Base-by-base conservation (phyloP, 2,888 invertebrate species). In the Aleiodes alternator region DNA sequence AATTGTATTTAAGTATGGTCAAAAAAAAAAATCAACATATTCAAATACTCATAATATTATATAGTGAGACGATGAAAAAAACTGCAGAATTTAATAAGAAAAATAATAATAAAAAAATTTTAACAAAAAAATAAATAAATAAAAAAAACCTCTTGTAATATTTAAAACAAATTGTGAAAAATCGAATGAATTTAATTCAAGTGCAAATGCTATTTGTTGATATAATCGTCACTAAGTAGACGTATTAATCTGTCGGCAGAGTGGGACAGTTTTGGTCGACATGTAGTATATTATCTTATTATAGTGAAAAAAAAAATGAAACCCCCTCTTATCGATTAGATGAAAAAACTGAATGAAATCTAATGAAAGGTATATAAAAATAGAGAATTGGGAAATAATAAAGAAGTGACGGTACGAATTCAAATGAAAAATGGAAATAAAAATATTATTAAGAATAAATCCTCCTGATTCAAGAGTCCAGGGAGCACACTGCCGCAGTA, bases 401-500 rank as follows among this genome's bases (percentile, higher is more conserved):
- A 29, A 38, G 56, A 57, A 16, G 50, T 38, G 48, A 69, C 34
- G 34, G 55, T 51, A 43, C 70, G 43, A 51, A 70, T 48, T 34
- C 48, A 6, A 68, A 64, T 43, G 23, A 73, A 14, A 73, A 68
- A 53, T 56, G 57, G 14, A 77, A 56, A 55, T 48, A 78, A 31
- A 75, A 61, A 59, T 53, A 53, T 69, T 31, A 56, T 83, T 81
- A 82, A 80, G 81, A 82, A 79, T 77, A 55, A 81, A 75, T 80
- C 82, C 84, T 85, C 83, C 84, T 84, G 82, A 81, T 84, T 84
- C 84, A 79, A 83, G 81, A 85, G 85, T 87, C 86, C 86, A 85
- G 83, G 83, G 84, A 85, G 85, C 84, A 86, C 87, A 87, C 87
- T 88, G 87, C 87, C 87, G 86, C 85, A 84, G 87, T 87, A 88